Conservation (phyloP, 1,140 invertebrate species). For the Ylistrum balloti region DNA sequence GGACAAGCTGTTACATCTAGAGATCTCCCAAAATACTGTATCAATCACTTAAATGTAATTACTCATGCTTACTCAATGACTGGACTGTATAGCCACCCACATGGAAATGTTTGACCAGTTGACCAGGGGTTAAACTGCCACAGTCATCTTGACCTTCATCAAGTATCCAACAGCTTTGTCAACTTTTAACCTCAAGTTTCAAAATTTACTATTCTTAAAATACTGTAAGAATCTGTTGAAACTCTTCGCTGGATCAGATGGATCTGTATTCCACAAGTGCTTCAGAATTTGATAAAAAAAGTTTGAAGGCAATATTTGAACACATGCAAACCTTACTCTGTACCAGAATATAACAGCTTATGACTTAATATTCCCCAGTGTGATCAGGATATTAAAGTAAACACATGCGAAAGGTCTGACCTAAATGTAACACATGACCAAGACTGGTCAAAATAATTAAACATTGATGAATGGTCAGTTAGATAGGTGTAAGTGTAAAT, state of each 20-base stretch:
- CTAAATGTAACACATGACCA: neutral
- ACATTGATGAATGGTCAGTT: neutral
- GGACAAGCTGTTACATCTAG: no score
- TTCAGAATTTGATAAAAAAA: neutral
- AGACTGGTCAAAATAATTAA: neutral
- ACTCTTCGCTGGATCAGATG: neutral
- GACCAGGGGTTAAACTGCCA: neutral
- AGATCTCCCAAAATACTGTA: no score
- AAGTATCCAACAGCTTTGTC: neutral
- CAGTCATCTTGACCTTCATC: neutral
- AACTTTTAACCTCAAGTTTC: neutral
- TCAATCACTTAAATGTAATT: no score
- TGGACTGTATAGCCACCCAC: no score
- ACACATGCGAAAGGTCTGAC: neutral
- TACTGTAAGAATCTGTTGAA: neutral
- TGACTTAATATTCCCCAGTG: neutral
- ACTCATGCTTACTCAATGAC: no score
- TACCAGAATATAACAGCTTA: neutral
- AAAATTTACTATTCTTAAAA: neutral
- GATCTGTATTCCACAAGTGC: neutral
- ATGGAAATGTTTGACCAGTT: neutral
- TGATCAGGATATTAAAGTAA: neutral
- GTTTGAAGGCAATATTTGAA: neutral
- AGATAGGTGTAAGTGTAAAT: constrained; percentile 3
- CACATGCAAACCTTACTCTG: neutral